A percentile compares a stretch with the other conserved stretches of the same genome.
Conservation (phyloP, 2,113 vertebrate species). For the Saguinus midas region DNA sequence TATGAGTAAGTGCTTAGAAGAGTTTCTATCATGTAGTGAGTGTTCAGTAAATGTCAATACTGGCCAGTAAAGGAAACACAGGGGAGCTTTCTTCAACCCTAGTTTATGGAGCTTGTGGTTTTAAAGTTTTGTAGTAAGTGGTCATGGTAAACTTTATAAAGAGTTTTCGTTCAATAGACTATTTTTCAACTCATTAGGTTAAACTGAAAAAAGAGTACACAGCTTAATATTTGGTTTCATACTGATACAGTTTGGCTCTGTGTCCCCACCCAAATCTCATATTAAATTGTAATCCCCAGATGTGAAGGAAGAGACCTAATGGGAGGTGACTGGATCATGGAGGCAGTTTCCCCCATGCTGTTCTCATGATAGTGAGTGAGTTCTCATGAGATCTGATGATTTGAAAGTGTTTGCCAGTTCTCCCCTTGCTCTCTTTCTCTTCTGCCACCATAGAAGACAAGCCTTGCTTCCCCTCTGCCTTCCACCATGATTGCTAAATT, state of each 20-base stretch:
- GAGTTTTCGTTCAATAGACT: neutral
- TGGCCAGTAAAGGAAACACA: neutral
- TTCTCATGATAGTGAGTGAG: no score
- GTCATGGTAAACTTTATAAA: neutral
- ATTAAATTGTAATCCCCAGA: no score
- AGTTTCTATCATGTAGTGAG: neutral
- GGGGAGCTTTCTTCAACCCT: neutral
- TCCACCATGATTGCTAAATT: no score
- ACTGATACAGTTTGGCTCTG: neutral
- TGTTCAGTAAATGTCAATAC: neutral
- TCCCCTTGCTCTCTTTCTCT: no score
- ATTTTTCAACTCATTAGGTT: neutral
- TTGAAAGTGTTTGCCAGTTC: no score
- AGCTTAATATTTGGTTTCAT: neutral
- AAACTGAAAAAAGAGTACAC: neutral
- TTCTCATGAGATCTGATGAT: no score
- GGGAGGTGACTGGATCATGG: no score
- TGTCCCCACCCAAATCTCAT: no score
- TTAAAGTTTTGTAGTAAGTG: neutral
- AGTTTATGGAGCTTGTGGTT: neutral
- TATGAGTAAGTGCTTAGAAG: neutral
- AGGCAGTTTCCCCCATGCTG: no score
- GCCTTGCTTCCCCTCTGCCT: no score
- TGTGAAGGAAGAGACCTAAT: no score
- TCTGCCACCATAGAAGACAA: no score